Evolutionary conservation across 2,888 invertebrate species (phyloP).

Genomic region (Drosophila peninsularis): DNA sequence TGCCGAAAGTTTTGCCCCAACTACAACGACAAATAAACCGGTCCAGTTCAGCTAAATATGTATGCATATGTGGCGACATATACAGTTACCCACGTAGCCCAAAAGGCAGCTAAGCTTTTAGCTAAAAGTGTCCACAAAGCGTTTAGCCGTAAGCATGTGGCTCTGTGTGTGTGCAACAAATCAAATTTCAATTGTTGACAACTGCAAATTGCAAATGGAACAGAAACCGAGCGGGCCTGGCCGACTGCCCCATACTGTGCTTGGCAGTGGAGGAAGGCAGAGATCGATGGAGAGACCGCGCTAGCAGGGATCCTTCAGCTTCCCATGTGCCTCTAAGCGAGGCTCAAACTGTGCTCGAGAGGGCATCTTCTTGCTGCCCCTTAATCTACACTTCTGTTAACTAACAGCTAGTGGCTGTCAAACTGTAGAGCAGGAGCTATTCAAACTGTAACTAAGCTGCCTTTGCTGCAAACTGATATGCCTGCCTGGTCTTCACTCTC

Average conservation of each 20-base stretch:
- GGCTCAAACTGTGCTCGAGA: too few species aligned
- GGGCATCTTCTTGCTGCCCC: too few species aligned
- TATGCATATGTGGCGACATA: not conserved
- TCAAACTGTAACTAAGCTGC: too few species aligned
- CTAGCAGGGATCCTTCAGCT: too few species aligned
- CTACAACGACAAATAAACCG: slow-evolving; percentile 32
- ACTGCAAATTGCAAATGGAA: slow-evolving; percentile 6
- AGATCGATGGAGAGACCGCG: too few species aligned
- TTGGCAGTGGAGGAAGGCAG: too few species aligned
- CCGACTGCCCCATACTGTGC: too few species aligned
- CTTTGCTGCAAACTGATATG: not conserved
- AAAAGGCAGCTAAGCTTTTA: slow-evolving; percentile 7
- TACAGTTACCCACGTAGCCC: not conserved
- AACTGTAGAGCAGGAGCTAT: not conserved
- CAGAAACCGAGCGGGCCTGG: not conserved
- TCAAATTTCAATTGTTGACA: slow-evolving; percentile 14
- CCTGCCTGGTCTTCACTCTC: not conserved
- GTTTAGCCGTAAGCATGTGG: not conserved
- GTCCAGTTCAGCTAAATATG: slow-evolving; percentile 26
- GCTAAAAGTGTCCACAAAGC: slow-evolving; percentile 11
- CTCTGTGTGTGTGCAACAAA: slow-evolving; percentile 1
- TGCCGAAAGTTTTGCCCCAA: slow-evolving; percentile 53
- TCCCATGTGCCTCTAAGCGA: too few species aligned
- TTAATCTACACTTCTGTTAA: not conserved
- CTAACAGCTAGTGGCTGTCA: not conserved